Percentiles rank a stretch among this genome's conserved stretches.
Conservation (phyloP, 2,113 vertebrate species). For the Formicarius rufipectus region DNA sequence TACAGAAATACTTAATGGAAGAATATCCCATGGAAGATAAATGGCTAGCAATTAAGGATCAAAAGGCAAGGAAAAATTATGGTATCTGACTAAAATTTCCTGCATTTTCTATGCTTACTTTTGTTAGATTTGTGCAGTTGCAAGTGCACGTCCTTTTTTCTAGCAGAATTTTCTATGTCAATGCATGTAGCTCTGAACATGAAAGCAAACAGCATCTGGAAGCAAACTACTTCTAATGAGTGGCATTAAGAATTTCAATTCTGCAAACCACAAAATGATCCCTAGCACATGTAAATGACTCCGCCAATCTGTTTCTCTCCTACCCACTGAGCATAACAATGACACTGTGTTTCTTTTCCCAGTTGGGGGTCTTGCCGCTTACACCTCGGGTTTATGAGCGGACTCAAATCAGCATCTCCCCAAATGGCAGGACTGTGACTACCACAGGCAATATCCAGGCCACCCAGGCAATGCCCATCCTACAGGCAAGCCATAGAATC, state of each 20-base stretch:
- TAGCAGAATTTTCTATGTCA: background rate
- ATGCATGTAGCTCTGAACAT: background rate
- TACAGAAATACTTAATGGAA: background rate
- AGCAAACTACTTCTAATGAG: background rate
- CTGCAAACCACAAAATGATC: constrained; percentile 9
- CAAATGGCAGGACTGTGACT: background rate
- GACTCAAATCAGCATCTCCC: background rate
- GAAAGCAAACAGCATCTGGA: constrained; percentile 35
- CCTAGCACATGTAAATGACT: background rate
- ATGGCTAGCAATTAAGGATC: background rate
- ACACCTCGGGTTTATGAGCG: background rate
- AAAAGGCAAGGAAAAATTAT: background rate
- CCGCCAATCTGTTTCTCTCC: constrained; percentile 11
- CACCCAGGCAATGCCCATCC: background rate
- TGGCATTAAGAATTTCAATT: constrained; percentile 15
- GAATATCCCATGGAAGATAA: background rate
- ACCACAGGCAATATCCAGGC: background rate
- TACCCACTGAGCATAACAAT: background rate
- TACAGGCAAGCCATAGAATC: background rate
- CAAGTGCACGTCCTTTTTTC: background rate
- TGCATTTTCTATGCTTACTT: background rate
- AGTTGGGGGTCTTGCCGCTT: background rate
- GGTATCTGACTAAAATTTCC: background rate
- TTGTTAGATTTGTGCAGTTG: background rate
- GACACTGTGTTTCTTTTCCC: background rate